Base-by-base conservation (phyloP, 2,888 invertebrate genomes). In the Crematogaster levior region DNA sequence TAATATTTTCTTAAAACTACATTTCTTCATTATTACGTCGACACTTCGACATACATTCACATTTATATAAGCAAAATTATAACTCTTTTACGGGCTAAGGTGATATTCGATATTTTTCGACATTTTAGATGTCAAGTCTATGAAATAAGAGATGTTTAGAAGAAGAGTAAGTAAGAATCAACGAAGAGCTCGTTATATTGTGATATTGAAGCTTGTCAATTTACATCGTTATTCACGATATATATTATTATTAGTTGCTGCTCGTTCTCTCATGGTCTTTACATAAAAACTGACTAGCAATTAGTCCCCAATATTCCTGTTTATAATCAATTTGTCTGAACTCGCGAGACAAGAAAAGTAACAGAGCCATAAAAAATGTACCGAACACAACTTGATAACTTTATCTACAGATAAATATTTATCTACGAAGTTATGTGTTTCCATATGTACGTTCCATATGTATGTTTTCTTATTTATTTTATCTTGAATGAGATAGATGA, bases 151-250 rank as follows among this genome's bases (percentile, higher is more conserved):
- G 27, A 48, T n/a, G 12, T 5, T 75, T 24, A 53, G 6, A 30
- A 63, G 12, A 24, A 51, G n/a, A 61, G n/a, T 27, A 48, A 21
- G 46, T 12, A 48, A 34, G 15, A 12, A 51, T 58, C 46, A 27
- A 58, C 24, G n/a, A 73, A 80, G 46, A 53, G 40, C 30, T 15
- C 18, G 18, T 51, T 81, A 74, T 40, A 61, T 82, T 53, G 75
- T 81, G 86, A 88, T 89, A 87, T 89, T 85, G 83, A 77, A 84
- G 84, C 84, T 85, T 84, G 85, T 88, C 85, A 89, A 86, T 86
- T 90, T 86, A 61, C 72, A 84, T 86, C 88, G 88, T 89, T 86
- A 90, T 86, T 90, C 89, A 89, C 89, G 88, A 88, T 68, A 84
- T 85, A 84, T n/a, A n/a, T n/a, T n/a, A n/a, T 89, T 84, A 90